Conservation (phyloP, 2,797 vertebrate genomes). For the Geotria australis region DNA sequence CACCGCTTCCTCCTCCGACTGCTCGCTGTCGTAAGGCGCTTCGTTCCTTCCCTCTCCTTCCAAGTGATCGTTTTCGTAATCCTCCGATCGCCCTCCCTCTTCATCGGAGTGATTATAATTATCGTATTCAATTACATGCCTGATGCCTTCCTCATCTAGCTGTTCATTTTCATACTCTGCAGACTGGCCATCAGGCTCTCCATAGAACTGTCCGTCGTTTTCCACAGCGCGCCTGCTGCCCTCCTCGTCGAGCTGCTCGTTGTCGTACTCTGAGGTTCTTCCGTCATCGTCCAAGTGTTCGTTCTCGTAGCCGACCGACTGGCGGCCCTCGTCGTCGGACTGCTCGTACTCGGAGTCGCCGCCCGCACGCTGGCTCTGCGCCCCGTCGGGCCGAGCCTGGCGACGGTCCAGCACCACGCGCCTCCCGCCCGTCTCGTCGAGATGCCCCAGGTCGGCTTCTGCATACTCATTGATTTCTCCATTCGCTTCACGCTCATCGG, state of each 20-base stretch:
- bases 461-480: slow-evolving; percentile 30
- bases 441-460: slow-evolving; percentile 32
- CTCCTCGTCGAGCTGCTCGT: too few relatives aligned
- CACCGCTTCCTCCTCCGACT: slow-evolving; percentile 4
- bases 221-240: too few relatives aligned
- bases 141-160: neutral
- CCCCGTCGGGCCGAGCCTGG: slow-evolving; percentile 6
- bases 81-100: neutral
- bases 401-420: slow-evolving; percentile 4
- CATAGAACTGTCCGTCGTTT: too few relatives aligned
- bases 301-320: neutral
- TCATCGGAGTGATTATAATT: neutral
- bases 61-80: neutral
- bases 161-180: neutral
- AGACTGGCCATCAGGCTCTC: neutral
- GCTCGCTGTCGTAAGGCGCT: slow-evolving; percentile 5
- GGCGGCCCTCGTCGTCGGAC: neutral
- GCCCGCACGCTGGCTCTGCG: slow-evolving; percentile 3
- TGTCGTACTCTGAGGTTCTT: too few relatives aligned
- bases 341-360: neutral
- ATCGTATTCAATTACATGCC: neutral
- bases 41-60: slow-evolving; percentile 3
- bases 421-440: slow-evolving; percentile 16
- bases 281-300: neutral
- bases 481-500: slow-evolving; percentile 16